phyloP scores from a whole-genome alignment of 2,797 vertebrate species.

The Tragelaphus oryx region DNA sequence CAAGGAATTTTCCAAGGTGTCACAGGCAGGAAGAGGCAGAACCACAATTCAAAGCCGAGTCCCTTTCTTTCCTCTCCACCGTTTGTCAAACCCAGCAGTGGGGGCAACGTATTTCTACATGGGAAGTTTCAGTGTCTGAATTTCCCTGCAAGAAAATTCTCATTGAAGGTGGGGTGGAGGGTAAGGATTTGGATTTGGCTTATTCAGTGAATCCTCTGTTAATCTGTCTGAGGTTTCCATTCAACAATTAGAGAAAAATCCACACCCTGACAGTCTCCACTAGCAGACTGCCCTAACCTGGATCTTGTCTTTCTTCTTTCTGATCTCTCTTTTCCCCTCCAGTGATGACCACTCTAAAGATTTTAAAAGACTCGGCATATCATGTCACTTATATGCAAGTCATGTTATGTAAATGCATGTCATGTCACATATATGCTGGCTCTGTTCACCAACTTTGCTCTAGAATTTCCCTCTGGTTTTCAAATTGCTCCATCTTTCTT shows the following conservation, averaged over 20 bases:
- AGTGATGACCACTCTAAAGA: neutral
- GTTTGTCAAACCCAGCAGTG: neutral
- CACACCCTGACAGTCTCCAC: neutral
- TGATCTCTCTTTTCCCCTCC: neutral
- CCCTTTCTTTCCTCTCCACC: neutral
- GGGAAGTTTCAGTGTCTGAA: neutral
- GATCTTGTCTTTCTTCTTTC: neutral
- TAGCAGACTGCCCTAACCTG: neutral
- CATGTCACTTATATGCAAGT: neutral
- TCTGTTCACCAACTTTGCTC: neutral
- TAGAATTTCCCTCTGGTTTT: neutral
- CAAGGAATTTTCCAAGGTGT: neutral
- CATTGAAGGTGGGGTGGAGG: neutral
- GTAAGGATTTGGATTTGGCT: neutral
- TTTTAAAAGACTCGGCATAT: neutral
- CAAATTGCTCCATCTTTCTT: neutral
- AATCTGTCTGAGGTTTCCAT: neutral
- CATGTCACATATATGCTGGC: neutral
- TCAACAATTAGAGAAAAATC: neutral
- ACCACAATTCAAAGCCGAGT: neutral
- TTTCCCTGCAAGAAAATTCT: neutral
- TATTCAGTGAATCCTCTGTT: neutral
- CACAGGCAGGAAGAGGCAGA: neutral
- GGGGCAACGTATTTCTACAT: neutral
- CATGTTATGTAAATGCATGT: neutral